Conservation (phyloP, 2,797 vertebrate genomes). For the Falco columbarius region DNA sequence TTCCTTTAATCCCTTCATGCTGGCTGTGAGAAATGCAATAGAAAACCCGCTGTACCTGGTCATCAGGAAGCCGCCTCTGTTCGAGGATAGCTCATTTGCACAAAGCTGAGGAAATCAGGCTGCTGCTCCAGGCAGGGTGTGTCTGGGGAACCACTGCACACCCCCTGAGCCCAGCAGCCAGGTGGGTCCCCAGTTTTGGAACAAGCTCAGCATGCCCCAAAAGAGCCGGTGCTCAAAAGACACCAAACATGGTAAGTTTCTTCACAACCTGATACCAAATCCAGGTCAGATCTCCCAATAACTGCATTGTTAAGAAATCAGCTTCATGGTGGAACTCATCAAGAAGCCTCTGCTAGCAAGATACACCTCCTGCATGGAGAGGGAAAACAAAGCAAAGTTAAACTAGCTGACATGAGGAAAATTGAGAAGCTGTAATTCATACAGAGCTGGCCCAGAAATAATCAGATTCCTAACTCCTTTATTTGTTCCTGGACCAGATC, state of each 20-base stretch:
- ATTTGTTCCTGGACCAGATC: conserved; percentile 71
- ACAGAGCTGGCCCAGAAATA: conserved; percentile 53
- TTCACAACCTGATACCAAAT: background rate
- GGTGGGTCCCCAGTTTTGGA: fast-evolving
- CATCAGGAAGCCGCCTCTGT: background rate
- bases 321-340: conserved; percentile 32
- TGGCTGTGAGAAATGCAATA: background rate
- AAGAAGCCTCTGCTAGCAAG: conserved; percentile 27
- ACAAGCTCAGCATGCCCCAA: fast-evolving
- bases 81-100: background rate
- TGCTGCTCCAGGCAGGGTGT: background rate
- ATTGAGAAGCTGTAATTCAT: conserved; percentile 40
- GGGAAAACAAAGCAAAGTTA: conserved; percentile 13
- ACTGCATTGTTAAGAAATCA: conserved; percentile 8
- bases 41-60: background rate
- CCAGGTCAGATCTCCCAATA: background rate
- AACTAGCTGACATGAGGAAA: conserved; percentile 68
- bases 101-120: background rate
- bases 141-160: background rate
- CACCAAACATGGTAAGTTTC: background rate
- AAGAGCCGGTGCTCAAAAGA: background rate
- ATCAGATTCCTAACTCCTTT: conserved; percentile 64
- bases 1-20: background rate
- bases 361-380: background rate
- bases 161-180: background rate